phyloP scores from a whole-genome alignment of 2,888 invertebrate genomes.

The Baronia brevicornis region DNA sequence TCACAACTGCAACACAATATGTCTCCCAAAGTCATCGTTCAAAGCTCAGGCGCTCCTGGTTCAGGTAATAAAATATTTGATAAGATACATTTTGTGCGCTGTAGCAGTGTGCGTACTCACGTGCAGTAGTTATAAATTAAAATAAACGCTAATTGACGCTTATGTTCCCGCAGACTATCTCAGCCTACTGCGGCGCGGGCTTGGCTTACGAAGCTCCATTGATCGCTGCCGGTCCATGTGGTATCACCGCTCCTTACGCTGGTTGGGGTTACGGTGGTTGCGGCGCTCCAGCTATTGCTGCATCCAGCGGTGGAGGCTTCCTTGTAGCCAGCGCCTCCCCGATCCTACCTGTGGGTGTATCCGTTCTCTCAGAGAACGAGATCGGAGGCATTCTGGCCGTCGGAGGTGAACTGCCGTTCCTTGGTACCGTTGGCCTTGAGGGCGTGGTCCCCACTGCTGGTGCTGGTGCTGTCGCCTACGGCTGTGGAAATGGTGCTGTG shows the following conservation, averaged over 20 bases:
- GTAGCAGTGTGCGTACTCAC: no score
- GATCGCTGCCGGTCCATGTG: no score
- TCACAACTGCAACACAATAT: no score
- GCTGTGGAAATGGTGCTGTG: constrained; percentile 27
- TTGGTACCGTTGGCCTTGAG: constrained; percentile 27
- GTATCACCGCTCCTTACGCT: constrained; percentile 8
- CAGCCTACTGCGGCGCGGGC: constrained; percentile 18
- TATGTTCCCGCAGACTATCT: constrained; percentile 2
- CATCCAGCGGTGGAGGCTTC: constrained; percentile 21
- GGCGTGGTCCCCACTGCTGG: constrained; percentile 26
- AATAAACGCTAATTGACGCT: constrained; percentile 8
- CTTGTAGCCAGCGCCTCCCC: constrained; percentile 25
- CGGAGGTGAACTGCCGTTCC: constrained; percentile 27
- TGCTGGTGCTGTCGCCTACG: constrained; percentile 25
- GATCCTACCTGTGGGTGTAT: constrained; percentile 27
- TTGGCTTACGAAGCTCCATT: constrained; percentile 15
- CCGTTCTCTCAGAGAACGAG: constrained; percentile 33
- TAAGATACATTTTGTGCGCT: constrained; percentile 5
- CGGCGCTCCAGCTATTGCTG: constrained; percentile 12
- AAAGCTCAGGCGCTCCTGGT: constrained; percentile 32
- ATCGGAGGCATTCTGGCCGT: constrained; percentile 29
- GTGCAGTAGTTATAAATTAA: no score
- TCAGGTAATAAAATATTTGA: constrained; percentile 24
- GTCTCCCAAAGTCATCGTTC: constrained; percentile 28
- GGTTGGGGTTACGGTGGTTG: constrained; percentile 14